Base-by-base conservation (phyloP, 1,140 invertebrate species). In the Subanguina moxae region DNA sequence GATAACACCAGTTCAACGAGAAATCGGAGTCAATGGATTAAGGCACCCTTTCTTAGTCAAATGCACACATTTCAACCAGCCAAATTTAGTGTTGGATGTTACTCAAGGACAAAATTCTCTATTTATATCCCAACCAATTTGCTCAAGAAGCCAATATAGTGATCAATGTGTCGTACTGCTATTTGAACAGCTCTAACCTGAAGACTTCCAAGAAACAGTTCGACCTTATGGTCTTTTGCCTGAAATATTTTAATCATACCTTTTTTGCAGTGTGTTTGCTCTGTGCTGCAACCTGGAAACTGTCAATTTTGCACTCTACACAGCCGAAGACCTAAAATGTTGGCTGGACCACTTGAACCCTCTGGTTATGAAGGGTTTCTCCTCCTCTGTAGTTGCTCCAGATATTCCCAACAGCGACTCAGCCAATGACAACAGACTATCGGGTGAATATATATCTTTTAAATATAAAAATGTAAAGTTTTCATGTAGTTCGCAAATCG, bases 151-250 rank as follows among this genome's bases (percentile, higher is more conserved):
- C 73, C 1, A 64, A 74, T n/a, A 23, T 74, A 27, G 67, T 64
- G 21, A 59, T 74, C 15, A 56, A 74, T 48, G 21, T 73, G 8
- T 32, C 32, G 8, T 21, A 46, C 13, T 73, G 32, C 46, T 32
- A 23, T 23, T n/a, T 71, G 1, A 72, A 30, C 27, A 48, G 28
- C 17, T 32, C 67, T 13, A 57, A 63, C 25, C 19, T 74, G 42
- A 13, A 48, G 23, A 72, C 70, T 5, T 65, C 71, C 15, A 72
- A 72, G 52, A 74, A 72, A 58, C 30, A 72, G 70, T 73, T 27
- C 1, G 27, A 38, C 11, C 67, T 69, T 7, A 67, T 25, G 17
- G 9, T 65, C 27, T 70, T 68, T 19, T 17, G 11, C 65, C 19
- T n/a, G 17, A 1, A 23, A 9, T 28, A 58, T 62, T 66, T n/a